phyloP scores from a whole-genome alignment of 2,888 invertebrate genomes.

The Mimachlamys varia region DNA sequence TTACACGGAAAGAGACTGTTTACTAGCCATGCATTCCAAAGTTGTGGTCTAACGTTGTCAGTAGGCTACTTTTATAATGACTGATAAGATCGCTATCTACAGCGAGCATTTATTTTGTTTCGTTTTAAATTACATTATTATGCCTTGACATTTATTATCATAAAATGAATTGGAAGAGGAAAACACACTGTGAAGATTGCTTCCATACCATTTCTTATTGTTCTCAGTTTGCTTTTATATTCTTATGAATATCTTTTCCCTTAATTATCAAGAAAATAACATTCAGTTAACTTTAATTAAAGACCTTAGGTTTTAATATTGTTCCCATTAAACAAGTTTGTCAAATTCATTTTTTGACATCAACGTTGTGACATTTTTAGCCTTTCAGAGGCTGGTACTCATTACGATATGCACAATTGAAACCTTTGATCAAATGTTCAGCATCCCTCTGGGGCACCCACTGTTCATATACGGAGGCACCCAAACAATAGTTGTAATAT shows the following conservation, averaged over 20 bases:
- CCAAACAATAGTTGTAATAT: not conserved
- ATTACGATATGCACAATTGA: not conserved
- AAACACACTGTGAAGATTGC: not conserved
- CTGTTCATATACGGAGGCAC: not conserved
- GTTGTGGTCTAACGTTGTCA: not conserved
- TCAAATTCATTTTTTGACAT: not conserved
- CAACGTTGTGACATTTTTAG: not conserved
- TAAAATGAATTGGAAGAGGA: not conserved
- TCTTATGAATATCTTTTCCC: not conserved
- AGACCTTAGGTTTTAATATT: not conserved
- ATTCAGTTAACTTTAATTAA: not conserved
- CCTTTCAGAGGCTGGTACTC: not conserved
- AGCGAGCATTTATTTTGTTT: not conserved
- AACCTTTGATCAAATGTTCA: constrained; percentile 1
- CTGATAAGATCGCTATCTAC: constrained; percentile 7
- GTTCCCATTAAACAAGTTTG: not conserved
- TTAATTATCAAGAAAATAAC: not conserved
- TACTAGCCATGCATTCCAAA: not conserved
- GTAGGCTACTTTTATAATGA: not conserved
- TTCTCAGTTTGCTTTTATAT: not conserved
- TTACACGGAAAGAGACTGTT: not conserved
- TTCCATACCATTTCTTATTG: not conserved
- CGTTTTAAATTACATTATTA: constrained; percentile 21
- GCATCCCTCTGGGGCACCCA: not conserved
- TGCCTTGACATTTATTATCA: not conserved